Evolutionary conservation across 2,797 vertebrate genomes (phyloP).

Genomic region (Tamandua tetradactyla): DNA sequence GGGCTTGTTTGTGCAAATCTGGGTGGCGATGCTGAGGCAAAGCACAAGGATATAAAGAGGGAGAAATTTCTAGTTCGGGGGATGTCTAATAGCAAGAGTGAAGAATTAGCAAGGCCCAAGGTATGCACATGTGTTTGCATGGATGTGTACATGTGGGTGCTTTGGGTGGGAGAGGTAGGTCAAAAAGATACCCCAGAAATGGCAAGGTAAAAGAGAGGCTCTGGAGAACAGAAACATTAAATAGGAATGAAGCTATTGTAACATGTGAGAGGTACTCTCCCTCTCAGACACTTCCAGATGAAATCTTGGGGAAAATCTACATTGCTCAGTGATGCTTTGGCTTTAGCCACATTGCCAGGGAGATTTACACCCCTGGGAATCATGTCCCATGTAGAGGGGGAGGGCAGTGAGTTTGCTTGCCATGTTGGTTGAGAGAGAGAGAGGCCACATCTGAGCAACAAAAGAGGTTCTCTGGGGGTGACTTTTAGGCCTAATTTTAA

Average conservation of each 20-base stretch:
- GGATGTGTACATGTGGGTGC: neutral
- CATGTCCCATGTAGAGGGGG: too few relatives aligned
- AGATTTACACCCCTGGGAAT: too few relatives aligned
- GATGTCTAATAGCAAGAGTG: neutral
- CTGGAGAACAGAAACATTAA: neutral
- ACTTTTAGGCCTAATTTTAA: too few relatives aligned
- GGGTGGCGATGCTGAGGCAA: neutral
- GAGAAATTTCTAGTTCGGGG: neutral
- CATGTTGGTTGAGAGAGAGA: too few relatives aligned
- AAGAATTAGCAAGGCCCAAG: neutral
- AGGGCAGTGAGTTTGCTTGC: too few relatives aligned
- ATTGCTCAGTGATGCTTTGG: neutral
- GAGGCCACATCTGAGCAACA: too few relatives aligned
- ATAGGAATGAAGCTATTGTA: neutral
- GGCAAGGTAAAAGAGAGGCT: neutral
- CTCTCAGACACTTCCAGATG: neutral
- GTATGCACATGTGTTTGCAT: neutral
- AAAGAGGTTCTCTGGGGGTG: too few relatives aligned
- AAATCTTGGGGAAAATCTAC: neutral
- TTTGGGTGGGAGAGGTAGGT: neutral
- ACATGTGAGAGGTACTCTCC: neutral
- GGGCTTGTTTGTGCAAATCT: neutral
- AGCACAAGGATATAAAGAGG: neutral
- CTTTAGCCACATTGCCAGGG: neutral
- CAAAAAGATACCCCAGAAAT: neutral